Evolutionary conservation across 2,888 invertebrate genomes (phyloP), one percentile per base, ranked within the genome.

Genomic region (Melipona bicolor): DNA sequence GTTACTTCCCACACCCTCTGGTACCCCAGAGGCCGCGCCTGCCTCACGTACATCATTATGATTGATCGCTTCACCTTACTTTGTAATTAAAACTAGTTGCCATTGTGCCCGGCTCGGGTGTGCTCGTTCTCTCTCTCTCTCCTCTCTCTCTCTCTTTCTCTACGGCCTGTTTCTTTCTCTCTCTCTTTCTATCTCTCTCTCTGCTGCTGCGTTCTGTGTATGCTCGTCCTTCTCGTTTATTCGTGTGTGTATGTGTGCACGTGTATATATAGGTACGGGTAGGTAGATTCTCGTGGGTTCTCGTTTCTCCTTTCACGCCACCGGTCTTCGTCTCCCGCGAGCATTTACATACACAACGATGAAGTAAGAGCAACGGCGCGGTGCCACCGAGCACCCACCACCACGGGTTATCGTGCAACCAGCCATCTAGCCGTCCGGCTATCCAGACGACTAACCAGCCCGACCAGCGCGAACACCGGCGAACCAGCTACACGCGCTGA

Each of bases 21-120:
- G 89, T 90, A 90, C 92, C 92, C 91, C 90, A 92, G 92, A 92
- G 93, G 92, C 93, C 92, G 93, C 93, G 92, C 92, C 93, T 94
- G 94, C 94, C 93, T 93, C 93, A 93, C 94, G 94, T 95, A 94
- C 94, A 95, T 95, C 95, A 94, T 95, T 94, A 94, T 95, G 95
- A 95, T 95, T 95, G 95, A 95, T 95, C 94, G 94, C 93, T 94
- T 94, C 94, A 94, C 94, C 94, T 94, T 94, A 94, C 94, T 94
- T 94, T 94, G 94, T 94, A 95, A 94, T 95, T 95, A 95, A 94
- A 95, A 94, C 94, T 94, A 94, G 94, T 94, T 94, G 94, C 93
- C 94, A 94, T 94, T 94, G 94, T 94, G 93, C 94, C 92, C 92
- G 90, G 92, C 91, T 90, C 91, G 90, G 43, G 92, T 91, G 91